These are phyloP conservation scores for Diuraphis noxia DNA, from an alignment of 1,140 invertebrate genomes.

Conservation along the genomic window DNA sequence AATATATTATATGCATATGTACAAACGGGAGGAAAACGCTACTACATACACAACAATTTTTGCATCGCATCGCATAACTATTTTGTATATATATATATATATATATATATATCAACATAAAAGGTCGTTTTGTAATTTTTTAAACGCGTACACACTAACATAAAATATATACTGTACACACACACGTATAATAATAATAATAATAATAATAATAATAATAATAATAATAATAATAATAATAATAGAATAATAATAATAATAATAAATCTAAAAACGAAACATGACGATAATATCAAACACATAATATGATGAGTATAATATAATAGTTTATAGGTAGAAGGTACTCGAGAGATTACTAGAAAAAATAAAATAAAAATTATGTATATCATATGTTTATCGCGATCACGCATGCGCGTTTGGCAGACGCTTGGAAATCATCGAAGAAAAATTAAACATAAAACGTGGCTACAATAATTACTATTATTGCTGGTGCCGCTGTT, in stretches of 20 bases:
- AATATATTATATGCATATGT: neutral
- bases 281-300: conserved; percentile 11
- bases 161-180: neutral
- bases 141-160: conserved; percentile 29
- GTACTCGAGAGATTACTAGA: conserved; percentile 40
- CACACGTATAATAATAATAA: conserved; percentile 29
- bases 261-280: conserved; percentile 35
- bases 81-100: neutral
- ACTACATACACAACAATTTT: conserved; percentile 26
- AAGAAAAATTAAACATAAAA: neutral
- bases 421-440: neutral
- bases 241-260: conserved; percentile 16
- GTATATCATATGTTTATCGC: neutral
- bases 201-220: no score
- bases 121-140: conserved; percentile 4
- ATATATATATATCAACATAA: neutral
- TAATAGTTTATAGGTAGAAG: conserved; percentile 28
- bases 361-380: conserved; percentile 23
- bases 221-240: neutral
- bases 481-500: neutral
- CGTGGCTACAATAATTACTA: neutral
- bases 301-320: neutral
- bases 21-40: no score
- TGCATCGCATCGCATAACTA: neutral
- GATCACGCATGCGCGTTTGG: neutral